Conservation (phyloP, 2,888 invertebrate species). For the Megalurothrips usitatus region DNA sequence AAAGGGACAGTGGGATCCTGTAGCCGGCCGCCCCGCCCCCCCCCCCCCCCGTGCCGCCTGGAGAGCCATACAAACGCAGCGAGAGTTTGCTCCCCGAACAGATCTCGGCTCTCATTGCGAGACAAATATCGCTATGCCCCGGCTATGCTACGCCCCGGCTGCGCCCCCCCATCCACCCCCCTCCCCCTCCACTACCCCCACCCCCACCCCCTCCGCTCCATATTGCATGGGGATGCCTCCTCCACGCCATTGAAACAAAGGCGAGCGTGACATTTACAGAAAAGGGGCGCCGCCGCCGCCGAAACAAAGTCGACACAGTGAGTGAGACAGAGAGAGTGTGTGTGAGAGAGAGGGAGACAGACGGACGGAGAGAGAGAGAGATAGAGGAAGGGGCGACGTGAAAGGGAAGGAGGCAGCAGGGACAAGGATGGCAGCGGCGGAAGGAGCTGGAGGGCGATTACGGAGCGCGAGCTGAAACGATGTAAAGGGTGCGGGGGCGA, state of each 20-base stretch:
- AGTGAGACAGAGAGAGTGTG: not conserved
- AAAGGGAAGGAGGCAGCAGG: not conserved
- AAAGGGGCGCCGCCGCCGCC: not conserved
- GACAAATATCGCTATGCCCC: constrained; percentile 7
- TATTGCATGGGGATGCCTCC: not conserved
- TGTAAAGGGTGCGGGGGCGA: not conserved
- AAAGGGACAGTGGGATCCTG: constrained; percentile 20
- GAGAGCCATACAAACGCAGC: constrained; percentile 22
- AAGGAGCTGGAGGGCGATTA: not conserved
- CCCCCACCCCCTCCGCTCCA: not conserved
- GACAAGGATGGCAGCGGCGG: not conserved
- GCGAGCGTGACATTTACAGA: constrained; percentile 19
- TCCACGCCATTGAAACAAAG: constrained; percentile 5
- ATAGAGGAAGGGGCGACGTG: not conserved
- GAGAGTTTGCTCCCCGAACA: constrained; percentile 14
- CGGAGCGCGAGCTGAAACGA: not conserved
- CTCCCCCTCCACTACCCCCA: not conserved
- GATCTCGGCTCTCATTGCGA: constrained; percentile 8
- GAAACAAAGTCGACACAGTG: constrained; percentile 4
- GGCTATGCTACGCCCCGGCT: not conserved
- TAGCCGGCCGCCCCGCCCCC: not conserved
- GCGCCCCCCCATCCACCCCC: too few species aligned
- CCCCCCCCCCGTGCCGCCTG: not conserved
- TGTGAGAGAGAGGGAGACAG: not conserved
- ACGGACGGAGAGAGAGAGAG: not conserved